Evolutionary conservation across 1,140 invertebrate genomes (phyloP).

Genomic region (Pogonomyrmex californicus): DNA sequence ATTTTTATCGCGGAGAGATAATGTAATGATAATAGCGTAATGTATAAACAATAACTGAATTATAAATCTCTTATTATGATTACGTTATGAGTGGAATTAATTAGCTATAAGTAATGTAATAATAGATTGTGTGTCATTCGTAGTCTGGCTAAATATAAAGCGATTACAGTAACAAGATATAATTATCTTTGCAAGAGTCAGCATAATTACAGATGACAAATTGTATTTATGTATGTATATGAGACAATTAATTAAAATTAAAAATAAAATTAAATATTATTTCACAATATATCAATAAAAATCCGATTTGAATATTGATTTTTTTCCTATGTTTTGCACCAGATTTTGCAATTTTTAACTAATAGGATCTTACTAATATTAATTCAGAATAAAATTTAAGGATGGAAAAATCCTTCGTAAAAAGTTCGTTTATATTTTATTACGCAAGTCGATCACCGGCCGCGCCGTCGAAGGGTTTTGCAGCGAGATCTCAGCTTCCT

Average conservation of each 20-base stretch:
- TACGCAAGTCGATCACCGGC: no score
- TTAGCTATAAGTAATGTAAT: slow-evolving; percentile 23
- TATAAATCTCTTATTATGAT: not conserved
- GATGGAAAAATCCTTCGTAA: not conserved
- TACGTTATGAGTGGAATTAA: not conserved
- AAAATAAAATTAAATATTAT: no score
- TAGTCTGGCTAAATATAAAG: slow-evolving; percentile 12
- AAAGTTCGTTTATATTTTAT: not conserved
- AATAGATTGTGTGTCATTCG: not conserved
- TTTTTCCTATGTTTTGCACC: no score
- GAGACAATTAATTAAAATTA: no score
- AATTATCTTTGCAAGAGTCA: not conserved
- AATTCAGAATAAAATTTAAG: not conserved
- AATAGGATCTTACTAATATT: not conserved
- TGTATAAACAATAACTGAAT: not conserved
- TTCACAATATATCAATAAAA: no score
- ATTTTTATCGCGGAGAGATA: not conserved
- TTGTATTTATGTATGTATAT: not conserved
- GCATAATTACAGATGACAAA: not conserved
- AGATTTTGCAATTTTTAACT: not conserved
- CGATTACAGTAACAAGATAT: not conserved
- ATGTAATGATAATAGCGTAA: no score
- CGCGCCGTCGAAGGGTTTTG: not conserved
- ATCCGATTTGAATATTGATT: no score
- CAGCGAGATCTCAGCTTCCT: slow-evolving; percentile 16